Evolutionary conservation across 2,888 invertebrate species (phyloP).

Genomic region (Entomobrya multifasciata): DNA sequence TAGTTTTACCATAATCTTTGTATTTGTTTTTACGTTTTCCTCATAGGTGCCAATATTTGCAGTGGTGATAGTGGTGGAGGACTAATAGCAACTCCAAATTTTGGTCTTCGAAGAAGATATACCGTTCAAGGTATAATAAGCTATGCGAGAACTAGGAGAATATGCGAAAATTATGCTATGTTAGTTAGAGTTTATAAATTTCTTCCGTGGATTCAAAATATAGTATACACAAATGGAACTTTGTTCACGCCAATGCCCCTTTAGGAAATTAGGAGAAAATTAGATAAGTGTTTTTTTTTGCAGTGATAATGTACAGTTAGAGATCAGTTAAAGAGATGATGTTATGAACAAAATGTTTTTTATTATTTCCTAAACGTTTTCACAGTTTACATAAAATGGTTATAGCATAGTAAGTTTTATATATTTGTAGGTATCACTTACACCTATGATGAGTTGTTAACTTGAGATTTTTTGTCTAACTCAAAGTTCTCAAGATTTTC

Average conservation of each 20-base stretch:
- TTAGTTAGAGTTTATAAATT: conserved; percentile 71
- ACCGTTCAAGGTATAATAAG: conserved; percentile 70
- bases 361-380: neutral
- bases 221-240: conserved; percentile 45
- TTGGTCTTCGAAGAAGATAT: conserved; percentile 61
- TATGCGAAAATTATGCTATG: conserved; percentile 71
- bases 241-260: conserved; percentile 29
- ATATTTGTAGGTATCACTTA: neutral
- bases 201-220: conserved; percentile 60
- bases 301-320: too few relatives aligned
- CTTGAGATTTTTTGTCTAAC: conserved; percentile 5
- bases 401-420: neutral
- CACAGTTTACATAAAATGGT: neutral
- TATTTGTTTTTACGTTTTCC: neutral
- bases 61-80: conserved; percentile 66
- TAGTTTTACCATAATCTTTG: neutral
- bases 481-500: too few relatives aligned
- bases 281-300: too few relatives aligned
- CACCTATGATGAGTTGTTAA: conserved; percentile 6
- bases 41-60: conserved; percentile 46
- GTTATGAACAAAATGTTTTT: neutral
- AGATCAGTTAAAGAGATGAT: too few relatives aligned
- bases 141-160: conserved; percentile 64
- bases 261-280: too few relatives aligned
- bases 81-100: conserved; percentile 56